These are phyloP conservation scores for Pipistrellus kuhlii DNA, from an alignment of 2,797 vertebrate species.

Conservation along the genomic window DNA sequence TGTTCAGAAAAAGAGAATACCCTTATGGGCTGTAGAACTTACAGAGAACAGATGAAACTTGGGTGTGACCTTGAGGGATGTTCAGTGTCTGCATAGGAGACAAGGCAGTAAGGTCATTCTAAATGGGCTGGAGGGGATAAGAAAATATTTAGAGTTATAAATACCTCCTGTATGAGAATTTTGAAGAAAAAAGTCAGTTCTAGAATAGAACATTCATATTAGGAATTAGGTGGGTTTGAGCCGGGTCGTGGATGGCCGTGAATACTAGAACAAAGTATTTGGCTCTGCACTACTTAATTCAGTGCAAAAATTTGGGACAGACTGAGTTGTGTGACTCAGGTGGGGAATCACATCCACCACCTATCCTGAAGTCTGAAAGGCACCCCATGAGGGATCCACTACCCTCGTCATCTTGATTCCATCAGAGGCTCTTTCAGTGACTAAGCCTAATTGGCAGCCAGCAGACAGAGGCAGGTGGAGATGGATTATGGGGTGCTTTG, in stretches of 20 bases:
- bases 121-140: not conserved
- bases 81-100: conserved; percentile 16
- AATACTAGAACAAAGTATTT: conserved; percentile 10
- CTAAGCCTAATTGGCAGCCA: not conserved
- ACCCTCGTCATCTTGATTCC: not conserved
- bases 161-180: not conserved
- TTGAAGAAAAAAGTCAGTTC: conserved; percentile 18
- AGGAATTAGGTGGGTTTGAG: not conserved
- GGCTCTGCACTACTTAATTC: not conserved
- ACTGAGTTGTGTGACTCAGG: not conserved
- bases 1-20: not conserved
- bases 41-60: conserved; percentile 32
- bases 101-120: conserved; percentile 5
- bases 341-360: not conserved
- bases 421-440: not conserved
- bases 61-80: not conserved
- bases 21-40: conserved; percentile 12
- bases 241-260: not conserved
- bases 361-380: not conserved
- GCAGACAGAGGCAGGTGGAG: not conserved
- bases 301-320: not conserved
- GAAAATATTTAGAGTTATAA: conserved; percentile 47
- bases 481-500: not conserved
- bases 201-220: conserved; percentile 43
- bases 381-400: not conserved